These are phyloP conservation scores for Drosophila sordidula DNA, from an alignment of 2,888 invertebrate genomes.

Conservation along the genomic window DNA sequence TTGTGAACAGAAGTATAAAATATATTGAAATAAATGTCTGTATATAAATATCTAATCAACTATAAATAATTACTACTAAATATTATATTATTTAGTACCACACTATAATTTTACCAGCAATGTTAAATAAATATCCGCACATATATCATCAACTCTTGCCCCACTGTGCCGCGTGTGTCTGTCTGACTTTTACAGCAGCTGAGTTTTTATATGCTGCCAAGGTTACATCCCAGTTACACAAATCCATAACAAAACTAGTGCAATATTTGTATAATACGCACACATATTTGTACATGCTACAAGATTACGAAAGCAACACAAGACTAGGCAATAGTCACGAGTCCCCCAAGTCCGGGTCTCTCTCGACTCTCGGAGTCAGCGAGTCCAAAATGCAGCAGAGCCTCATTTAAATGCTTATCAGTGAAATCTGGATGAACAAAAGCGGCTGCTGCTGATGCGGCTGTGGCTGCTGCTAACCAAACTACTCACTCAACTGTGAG, in stretches of 20 bases:
- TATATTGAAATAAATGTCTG: too few species aligned
- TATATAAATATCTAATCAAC: too few species aligned
- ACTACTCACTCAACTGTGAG: conserved; percentile 71
- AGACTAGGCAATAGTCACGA: conserved; percentile 48
- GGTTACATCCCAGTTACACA: conserved; percentile 79
- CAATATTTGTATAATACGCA: conserved; percentile 78
- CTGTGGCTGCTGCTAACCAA: conserved; percentile 61
- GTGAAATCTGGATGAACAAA: conserved; percentile 80
- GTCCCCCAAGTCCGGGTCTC: conserved; percentile 12
- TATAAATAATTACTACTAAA: too few species aligned
- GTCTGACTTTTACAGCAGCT: conserved; percentile 25
- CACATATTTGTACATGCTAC: conserved; percentile 59
- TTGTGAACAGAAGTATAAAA: too few species aligned
- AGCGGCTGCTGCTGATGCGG: conserved; percentile 69
- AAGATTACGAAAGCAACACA: conserved; percentile 44
- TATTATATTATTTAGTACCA: too few species aligned
- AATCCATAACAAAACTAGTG: conserved; percentile 78
- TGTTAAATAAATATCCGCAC: neutral
- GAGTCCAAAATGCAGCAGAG: conserved; percentile 46
- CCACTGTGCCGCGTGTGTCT: conserved; percentile 52
- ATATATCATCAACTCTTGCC: neutral
- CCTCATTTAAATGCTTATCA: conserved; percentile 83
- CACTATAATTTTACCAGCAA: neutral
- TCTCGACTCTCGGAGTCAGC: conserved; percentile 3
- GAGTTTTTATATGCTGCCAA: conserved; percentile 64